Percentiles rank a stretch among this genome's conserved stretches.
Conservation (phyloP, 2,113 vertebrate species). For the Oncorhynchus keta region DNA sequence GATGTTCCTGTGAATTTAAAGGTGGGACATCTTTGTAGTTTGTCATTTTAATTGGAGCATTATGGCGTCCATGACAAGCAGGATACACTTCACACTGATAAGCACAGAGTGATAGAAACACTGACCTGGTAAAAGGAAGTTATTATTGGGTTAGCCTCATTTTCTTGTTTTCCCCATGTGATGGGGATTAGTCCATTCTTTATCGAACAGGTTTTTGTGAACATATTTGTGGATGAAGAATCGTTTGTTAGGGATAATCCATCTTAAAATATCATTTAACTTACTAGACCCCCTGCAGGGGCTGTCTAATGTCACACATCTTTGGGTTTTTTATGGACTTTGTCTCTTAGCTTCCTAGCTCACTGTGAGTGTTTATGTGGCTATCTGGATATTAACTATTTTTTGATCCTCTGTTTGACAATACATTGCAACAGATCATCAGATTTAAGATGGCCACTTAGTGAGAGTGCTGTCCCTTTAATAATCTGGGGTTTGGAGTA, state of each 20-base stretch:
- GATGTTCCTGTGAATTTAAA: background rate
- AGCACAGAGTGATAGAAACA: background rate
- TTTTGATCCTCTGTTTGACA: constrained; percentile 28
- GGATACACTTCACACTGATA: background rate
- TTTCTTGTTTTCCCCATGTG: constrained; percentile 43
- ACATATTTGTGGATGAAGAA: constrained; percentile 39
- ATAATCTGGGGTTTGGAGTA: constrained; percentile 37
- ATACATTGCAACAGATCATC: constrained; percentile 33
- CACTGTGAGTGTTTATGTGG: constrained; percentile 22
- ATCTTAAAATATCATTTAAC: constrained; percentile 50
- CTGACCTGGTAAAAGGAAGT: background rate
- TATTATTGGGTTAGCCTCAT: constrained; percentile 49
- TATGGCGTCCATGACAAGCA: background rate
- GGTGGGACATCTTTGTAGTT: background rate
- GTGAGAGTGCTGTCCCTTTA: constrained; percentile 6
- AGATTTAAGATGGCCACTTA: constrained; percentile 23
- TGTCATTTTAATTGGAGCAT: background rate
- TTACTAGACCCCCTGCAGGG: constrained; percentile 36
- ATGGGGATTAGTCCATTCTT: constrained; percentile 52
- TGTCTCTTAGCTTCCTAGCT: constrained; percentile 23
- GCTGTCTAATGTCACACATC: constrained; percentile 29
- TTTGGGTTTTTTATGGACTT: constrained; percentile 28
- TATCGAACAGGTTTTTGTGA: constrained; percentile 34
- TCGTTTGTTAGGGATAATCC: constrained; percentile 47
- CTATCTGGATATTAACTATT: constrained; percentile 41